A percentile compares a stretch with the other conserved stretches of the same genome.
Conservation (phyloP, 2,797 vertebrate genomes). For the Nasua narica region DNA sequence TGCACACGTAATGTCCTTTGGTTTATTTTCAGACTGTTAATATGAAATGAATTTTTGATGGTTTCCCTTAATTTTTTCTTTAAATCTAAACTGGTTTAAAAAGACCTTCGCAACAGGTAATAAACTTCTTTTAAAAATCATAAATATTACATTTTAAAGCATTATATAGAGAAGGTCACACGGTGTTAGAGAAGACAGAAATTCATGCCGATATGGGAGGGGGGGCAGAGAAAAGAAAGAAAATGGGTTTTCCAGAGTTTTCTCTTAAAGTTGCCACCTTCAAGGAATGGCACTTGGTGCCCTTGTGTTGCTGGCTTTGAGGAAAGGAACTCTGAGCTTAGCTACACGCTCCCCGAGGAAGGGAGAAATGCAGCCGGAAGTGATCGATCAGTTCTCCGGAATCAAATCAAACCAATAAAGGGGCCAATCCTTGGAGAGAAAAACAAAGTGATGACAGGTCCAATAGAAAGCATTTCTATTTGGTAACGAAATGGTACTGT, state of each 20-base stretch:
- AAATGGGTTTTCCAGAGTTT: conserved; percentile 10
- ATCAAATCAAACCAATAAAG: not conserved
- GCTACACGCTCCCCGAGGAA: not conserved
- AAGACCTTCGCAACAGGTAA: conserved; percentile 63
- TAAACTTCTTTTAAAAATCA: conserved; percentile 73
- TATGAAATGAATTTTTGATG: conserved; percentile 70
- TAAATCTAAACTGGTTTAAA: conserved; percentile 70
- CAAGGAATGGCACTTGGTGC: not conserved
- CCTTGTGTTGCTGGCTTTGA: not conserved
- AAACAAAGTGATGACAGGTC: not conserved
- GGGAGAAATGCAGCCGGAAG: not conserved
- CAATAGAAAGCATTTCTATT: not conserved
- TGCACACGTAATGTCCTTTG: conserved; percentile 69
- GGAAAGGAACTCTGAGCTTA: not conserved
- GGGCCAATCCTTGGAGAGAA: not conserved
- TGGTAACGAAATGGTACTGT: not conserved
- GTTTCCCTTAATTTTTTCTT: conserved; percentile 59
- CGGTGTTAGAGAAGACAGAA: conserved; percentile 49
- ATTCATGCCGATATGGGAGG: not conserved
- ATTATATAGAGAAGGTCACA: conserved; percentile 46
- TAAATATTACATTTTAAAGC: conserved; percentile 54
- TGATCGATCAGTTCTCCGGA: not conserved
- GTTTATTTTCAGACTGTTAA: conserved; percentile 72
- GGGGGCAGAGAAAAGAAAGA: not conserved
- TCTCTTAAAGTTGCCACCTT: not conserved